Percentiles rank a stretch among this genome's conserved stretches.
Evolutionary conservation across 2,797 vertebrate genomes (phyloP).

Genomic region (Phaenicophaeus curvirostris): DNA sequence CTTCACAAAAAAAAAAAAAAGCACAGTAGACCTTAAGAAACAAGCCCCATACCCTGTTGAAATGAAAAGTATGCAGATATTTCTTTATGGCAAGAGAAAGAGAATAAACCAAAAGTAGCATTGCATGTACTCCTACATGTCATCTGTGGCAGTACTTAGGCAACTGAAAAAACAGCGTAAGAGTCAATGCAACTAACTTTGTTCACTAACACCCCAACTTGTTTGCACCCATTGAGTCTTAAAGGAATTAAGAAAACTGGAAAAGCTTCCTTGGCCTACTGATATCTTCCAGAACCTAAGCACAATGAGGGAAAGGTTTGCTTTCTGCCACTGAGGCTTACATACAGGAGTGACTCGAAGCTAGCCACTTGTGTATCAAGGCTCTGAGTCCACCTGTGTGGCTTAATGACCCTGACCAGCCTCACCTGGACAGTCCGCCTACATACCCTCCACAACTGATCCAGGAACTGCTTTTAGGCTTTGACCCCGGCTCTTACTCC

Average conservation of each 20-base stretch:
- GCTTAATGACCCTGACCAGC: neutral
- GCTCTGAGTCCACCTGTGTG: neutral
- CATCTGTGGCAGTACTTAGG: neutral
- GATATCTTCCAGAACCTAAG: neutral
- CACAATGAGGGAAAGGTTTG: neutral
- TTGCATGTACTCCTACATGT: neutral
- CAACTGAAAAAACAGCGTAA: neutral
- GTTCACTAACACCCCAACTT: neutral
- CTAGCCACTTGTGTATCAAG: neutral
- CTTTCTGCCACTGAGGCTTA: neutral
- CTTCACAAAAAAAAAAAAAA: neutral
- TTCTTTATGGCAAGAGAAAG: neutral
- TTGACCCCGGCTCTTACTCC: rapidly evolving
- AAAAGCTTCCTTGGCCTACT: neutral
- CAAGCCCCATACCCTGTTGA: neutral
- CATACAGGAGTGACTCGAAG: too few relatives aligned
- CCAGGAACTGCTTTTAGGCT: neutral
- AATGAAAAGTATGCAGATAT: neutral
- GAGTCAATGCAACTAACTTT: neutral
- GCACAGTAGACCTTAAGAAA: neutral
- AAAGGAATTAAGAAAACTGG: neutral
- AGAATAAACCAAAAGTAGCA: neutral
- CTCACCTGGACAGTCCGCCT: neutral
- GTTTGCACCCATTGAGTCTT: neutral
- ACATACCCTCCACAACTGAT: neutral